Evolutionary conservation across 2,797 vertebrate species (phyloP), one percentile per base, ranked within the genome.

Genomic region (Alcedo quadribrachys): DNA sequence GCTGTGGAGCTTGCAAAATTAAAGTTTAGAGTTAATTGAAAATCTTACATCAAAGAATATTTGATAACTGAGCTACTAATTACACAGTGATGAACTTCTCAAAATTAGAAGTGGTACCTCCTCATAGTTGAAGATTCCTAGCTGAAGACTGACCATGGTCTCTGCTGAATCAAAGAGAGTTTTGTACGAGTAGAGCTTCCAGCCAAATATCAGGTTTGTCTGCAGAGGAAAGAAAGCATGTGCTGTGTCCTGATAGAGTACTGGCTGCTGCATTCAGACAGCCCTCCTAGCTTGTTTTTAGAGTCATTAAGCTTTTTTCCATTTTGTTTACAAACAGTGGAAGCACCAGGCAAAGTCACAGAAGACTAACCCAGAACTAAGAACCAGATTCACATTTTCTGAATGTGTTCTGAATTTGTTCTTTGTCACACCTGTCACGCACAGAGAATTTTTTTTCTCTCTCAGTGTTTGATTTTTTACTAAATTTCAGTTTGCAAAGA

Each of bases 121-220:
- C 65, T 99, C 98, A 0, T 99, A 99, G 97, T 99, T 99, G 97
- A 99, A 99, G 95, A 99, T 98, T 78, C 99, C 99, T 51, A 99
- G 97, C 97, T 99, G 99, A 94, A 99, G 98, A 95, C 99, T 99
- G 97, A 99, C 97, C 97, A 99, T 98, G 14, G 98, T 99, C 96
- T 98, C 98, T 80, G 98, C 98, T 1, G 99, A 98, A 73, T 99
- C 98, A 65, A 98, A 97, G 63, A 99, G 97, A 45, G 98, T 99
- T 97, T 98, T 98, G 94, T 99, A 99, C 6, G 99, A 99, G 89
- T 88, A 97, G 50, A 99, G 97, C 96, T 98, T 99, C 99, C 99
- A 99, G 37, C 99, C 99, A 91, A 99, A 99, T 97, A 99, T 98
- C 93, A 99, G 92, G 94, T 99, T 99, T 67, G 98, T 98, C 99